These are phyloP conservation scores for Calliopsis andreniformis DNA, from an alignment of 1,140 invertebrate genomes.

Conservation along the genomic window DNA sequence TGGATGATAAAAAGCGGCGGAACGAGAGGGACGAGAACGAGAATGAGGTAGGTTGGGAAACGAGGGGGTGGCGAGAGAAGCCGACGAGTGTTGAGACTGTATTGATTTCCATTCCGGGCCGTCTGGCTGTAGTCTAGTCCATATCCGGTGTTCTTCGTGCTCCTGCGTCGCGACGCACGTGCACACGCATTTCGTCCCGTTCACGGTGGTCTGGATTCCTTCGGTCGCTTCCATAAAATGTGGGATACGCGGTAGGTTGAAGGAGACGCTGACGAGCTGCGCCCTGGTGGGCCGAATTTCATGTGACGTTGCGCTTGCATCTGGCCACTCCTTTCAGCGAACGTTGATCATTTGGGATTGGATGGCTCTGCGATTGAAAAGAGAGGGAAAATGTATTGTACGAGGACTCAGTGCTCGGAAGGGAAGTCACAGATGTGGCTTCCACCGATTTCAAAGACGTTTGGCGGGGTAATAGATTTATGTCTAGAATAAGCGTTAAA, in stretches of 20 bases:
- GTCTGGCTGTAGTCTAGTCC: constrained; percentile 57
- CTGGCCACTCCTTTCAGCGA: no score
- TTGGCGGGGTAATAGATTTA: no score
- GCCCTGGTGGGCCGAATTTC: no score
- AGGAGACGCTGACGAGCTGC: no score
- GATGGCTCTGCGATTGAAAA: no score
- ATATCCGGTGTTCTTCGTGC: constrained; percentile 46
- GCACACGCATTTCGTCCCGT: not conserved
- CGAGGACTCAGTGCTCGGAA: no score
- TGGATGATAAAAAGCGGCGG: not conserved
- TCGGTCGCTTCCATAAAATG: not conserved
- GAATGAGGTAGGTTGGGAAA: constrained; percentile 32
- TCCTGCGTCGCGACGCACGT: constrained; percentile 27
- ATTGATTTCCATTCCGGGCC: constrained; percentile 56
- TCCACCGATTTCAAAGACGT: no score
- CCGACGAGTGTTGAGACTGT: constrained; percentile 57
- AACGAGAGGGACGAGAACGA: constrained; percentile 17
- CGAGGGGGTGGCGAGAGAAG: constrained; percentile 31
- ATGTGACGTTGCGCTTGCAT: no score
- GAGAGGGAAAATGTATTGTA: no score
- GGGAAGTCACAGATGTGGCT: no score
- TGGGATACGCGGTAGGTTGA: not conserved
- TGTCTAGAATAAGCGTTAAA: no score
- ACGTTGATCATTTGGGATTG: no score
- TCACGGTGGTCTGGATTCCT: not conserved